A percentile compares a stretch with the other conserved stretches of the same genome.
Conservation (phyloP, 1,140 invertebrate genomes). For the Drosophila dunni region DNA sequence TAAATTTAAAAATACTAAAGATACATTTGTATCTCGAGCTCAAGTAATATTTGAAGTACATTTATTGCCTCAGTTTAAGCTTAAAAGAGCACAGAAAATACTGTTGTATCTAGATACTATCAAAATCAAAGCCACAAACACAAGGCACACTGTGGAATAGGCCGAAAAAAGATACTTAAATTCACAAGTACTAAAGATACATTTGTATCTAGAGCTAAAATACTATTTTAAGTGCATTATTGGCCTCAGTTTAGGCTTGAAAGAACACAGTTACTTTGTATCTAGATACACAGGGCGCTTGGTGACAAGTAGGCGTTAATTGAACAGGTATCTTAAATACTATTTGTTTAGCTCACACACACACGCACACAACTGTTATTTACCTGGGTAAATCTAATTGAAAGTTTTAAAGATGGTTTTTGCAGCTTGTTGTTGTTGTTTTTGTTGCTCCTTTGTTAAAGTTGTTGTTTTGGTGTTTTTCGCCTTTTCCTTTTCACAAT, state of each 20-base stretch:
- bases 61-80: background rate
- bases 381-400: constrained; percentile 42
- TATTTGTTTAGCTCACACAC: constrained; percentile 12
- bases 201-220: background rate
- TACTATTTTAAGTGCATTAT: background rate
- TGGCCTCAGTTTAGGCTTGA: background rate
- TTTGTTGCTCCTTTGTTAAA: constrained; percentile 27
- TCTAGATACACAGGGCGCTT: constrained; percentile 1
- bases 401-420: constrained; percentile 17
- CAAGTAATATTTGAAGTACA: background rate
- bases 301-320: constrained; percentile 44
- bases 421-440: constrained; percentile 37
- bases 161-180: background rate
- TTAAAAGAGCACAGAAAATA: background rate
- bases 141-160: background rate
- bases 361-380: constrained; percentile 9
- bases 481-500: constrained; percentile 6
- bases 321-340: constrained; percentile 4
- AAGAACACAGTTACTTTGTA: background rate
- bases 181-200: background rate
- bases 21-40: constrained; percentile 1
- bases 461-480: constrained; percentile 42
- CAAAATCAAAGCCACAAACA: constrained; percentile 43
- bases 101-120: constrained; percentile 26
- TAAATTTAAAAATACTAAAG: background rate